Evolutionary conservation across 2,888 invertebrate species (phyloP).

Genomic region (Pomacea canaliculata): DNA sequence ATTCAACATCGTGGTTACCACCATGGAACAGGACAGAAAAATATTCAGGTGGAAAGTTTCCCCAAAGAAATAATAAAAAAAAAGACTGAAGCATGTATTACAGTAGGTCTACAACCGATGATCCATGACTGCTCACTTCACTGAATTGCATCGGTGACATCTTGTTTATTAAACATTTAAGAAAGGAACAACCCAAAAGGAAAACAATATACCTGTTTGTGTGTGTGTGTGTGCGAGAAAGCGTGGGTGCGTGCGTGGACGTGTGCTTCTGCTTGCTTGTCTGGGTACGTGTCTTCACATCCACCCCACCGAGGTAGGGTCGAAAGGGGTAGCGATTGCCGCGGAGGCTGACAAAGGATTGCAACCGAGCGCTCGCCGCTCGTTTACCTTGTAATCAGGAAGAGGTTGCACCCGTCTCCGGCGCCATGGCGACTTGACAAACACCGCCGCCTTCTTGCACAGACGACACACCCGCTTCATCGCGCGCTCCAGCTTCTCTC

Average conservation of each 20-base stretch:
- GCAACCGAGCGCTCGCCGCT: too few species aligned
- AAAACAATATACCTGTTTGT: neutral
- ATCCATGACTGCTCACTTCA: too few species aligned
- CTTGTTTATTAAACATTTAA: too few species aligned
- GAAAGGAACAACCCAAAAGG: too few species aligned
- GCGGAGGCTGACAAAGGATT: neutral
- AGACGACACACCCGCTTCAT: slow-evolving; percentile 5
- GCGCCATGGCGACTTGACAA: slow-evolving; percentile 6
- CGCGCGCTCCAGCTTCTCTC: neutral
- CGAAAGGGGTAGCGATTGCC: neutral
- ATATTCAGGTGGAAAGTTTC: too few species aligned
- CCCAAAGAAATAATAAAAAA: too few species aligned
- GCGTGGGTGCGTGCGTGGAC: neutral
- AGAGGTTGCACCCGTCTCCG: slow-evolving; percentile 5
- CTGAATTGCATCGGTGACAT: too few species aligned
- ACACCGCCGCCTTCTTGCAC: slow-evolving; percentile 1
- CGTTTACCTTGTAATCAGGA: too few species aligned
- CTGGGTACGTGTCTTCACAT: neutral
- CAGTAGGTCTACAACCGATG: too few species aligned
- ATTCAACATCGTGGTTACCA: too few species aligned
- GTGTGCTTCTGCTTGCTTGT: neutral
- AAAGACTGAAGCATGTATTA: too few species aligned
- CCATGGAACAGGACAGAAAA: too few species aligned
- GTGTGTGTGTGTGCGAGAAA: neutral
- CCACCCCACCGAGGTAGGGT: neutral